These are phyloP conservation scores for Toxotes chatareus DNA, from an alignment of 2,113 vertebrate genomes.

Conservation along the genomic window DNA sequence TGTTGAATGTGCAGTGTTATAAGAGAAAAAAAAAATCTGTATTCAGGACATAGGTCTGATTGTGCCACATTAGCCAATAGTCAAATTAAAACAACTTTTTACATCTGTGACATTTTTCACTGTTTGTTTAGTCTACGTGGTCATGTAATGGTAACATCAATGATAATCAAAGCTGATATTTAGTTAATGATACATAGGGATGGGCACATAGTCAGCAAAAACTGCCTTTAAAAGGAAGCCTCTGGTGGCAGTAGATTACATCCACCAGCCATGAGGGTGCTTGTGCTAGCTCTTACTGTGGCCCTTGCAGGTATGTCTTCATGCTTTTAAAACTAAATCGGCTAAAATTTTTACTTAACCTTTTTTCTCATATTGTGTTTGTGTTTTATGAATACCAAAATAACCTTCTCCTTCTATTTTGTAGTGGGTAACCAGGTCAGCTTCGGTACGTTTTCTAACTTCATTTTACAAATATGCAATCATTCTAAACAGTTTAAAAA, in stretches of 20 bases:
- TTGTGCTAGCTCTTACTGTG: conserved; percentile 71
- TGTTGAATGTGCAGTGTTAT: not conserved
- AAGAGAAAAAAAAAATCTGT: not conserved
- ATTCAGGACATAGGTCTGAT: conserved; percentile 15
- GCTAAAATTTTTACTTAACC: not conserved
- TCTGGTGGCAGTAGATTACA: conserved; percentile 21
- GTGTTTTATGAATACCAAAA: not conserved
- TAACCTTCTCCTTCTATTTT: conserved; percentile 40
- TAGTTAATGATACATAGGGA: conserved; percentile 64
- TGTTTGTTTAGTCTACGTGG: conserved; percentile 29
- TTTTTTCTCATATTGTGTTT: not conserved
- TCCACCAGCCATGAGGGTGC: conserved; percentile 74
- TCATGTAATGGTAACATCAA: conserved; percentile 40
- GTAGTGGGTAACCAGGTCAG: conserved; percentile 62
- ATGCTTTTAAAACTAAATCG: not conserved
- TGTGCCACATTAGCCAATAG: conserved; percentile 5
- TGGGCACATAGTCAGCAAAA: conserved; percentile 6
- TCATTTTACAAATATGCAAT: not conserved
- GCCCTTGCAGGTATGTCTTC: conserved; percentile 67
- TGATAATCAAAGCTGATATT: conserved; percentile 19
- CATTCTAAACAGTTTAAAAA: not conserved
- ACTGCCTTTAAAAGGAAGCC: conserved; percentile 59
- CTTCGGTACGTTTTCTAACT: conserved; percentile 66
- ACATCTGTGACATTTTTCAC: conserved; percentile 33
- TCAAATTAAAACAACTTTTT: conserved; percentile 53